Conservation (phyloP, 2,888 invertebrate species). For the Beris chalybata region DNA sequence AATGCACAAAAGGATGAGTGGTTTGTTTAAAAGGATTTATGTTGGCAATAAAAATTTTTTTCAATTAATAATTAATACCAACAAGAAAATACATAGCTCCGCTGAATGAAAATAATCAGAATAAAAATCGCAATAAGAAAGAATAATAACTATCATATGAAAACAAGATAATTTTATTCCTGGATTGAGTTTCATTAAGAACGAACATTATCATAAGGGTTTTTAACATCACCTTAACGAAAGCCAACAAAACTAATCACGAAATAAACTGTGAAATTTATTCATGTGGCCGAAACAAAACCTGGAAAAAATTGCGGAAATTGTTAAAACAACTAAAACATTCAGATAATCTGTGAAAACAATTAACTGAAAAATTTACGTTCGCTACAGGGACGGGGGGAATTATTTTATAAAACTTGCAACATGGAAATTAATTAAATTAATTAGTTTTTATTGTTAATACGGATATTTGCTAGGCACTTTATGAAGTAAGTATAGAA, state of each 20-base stretch:
- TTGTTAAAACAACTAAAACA: constrained; percentile 1
- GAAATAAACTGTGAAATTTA: too few species aligned
- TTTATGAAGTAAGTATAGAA: constrained; percentile 53
- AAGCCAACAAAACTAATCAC: too few species aligned
- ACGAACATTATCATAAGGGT: too few species aligned
- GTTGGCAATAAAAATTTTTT: constrained; percentile 26
- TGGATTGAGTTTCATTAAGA: too few species aligned
- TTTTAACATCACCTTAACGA: too few species aligned
- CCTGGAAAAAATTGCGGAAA: constrained; percentile 1
- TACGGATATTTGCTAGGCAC: constrained; percentile 55
- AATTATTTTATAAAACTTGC: constrained; percentile 24
- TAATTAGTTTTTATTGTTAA: constrained; percentile 38
- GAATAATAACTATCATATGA: neutral
- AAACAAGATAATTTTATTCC: neutral
- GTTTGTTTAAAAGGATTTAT: constrained; percentile 70
- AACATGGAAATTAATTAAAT: constrained; percentile 38
- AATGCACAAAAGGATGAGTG: constrained; percentile 88
- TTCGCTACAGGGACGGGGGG: constrained; percentile 2
- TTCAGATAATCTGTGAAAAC: too few species aligned
- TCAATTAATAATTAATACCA: constrained; percentile 9
- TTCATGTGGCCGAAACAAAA: neutral
- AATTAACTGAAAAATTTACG: too few species aligned
- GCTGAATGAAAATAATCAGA: neutral
- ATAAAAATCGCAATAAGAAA: neutral
- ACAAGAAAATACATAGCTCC: too few species aligned